Evolutionary conservation across 2,888 invertebrate species (phyloP), one percentile per base, ranked within the genome.

Genomic region (Lathronympha strigana): DNA sequence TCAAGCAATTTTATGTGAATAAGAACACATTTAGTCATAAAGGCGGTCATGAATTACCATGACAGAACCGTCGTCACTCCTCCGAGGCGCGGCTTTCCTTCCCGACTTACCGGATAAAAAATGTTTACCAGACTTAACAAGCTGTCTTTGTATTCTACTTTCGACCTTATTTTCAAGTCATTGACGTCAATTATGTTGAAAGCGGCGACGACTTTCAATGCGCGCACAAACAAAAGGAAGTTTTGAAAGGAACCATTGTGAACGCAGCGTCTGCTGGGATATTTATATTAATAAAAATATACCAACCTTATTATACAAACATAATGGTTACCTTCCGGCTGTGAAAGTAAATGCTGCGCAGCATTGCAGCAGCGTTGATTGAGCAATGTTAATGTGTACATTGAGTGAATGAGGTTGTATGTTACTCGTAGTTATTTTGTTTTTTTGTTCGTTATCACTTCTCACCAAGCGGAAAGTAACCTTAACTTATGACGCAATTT

Each of bases 61-160:
- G 73, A 72, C 70, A 63, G 61, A 61, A 78, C 79, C 79, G 79
- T 78, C 70, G 75, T 80, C 77, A 79, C 66, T 53, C 38, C 67
- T 67, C 67, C 64, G 66, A 70, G 36, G 55, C 43, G 70, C 49
- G 68, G 74, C 70, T 66, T 70, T 58, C 40, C 67, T 58, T 66
- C 55, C 61, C 60, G 66, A 63, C 49, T 43, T 62, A 55, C 33
- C 33, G 66, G 68, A 71, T 70, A 70, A 72, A 74, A 71, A 69
- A 69, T 71, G 70, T 72, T 70, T 54, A 47, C 54, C 43, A 49
- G 28, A 54, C 38, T 50, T 64, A 71, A 72, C 72, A 70, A 72
- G 69, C 70, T 68, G 68, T 68, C 68, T 68, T 66, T 53, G 57
- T 68, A 49, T 38, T 66, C 51, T 60, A 53, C 19, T 36, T 60